Conservation (phyloP, 2,113 vertebrate genomes). For the Ptilonorhynchus violaceus region DNA sequence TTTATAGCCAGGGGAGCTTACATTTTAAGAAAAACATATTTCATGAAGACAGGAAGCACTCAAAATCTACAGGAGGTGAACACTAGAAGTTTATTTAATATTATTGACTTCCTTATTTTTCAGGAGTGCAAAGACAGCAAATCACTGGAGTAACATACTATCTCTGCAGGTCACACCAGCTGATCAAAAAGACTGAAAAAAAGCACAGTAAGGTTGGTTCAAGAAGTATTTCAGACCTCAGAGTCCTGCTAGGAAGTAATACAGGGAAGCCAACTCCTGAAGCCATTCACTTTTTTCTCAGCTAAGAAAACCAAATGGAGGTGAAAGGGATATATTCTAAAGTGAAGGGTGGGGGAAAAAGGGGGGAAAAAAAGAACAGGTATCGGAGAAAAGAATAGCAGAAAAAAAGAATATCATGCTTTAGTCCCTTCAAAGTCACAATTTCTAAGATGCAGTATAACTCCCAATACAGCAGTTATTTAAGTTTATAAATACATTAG, state of each 20-base stretch:
- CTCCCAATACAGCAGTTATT: not conserved
- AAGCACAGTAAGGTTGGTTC: not conserved
- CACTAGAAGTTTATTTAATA: not conserved
- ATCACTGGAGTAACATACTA: not conserved
- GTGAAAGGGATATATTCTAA: not conserved
- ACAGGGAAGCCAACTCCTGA: not conserved
- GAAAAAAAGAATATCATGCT: not conserved
- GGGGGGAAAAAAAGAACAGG: fast-evolving
- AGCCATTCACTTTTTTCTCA: not conserved
- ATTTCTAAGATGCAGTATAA: not conserved
- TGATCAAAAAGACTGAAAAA: not conserved
- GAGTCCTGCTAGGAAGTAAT: not conserved
- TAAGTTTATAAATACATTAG: not conserved
- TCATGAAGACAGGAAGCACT: not conserved
- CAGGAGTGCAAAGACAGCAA: not conserved
- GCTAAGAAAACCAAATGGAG: not conserved
- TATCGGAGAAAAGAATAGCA: not conserved
- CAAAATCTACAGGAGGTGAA: not conserved
- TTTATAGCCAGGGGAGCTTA: not conserved
- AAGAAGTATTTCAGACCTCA: not conserved
- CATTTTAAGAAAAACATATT: not conserved
- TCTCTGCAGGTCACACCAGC: not conserved
- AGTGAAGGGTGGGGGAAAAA: not conserved
- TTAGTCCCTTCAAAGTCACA: not conserved
- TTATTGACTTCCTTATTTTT: not conserved